A percentile compares a stretch with the other conserved stretches of the same genome.
Evolutionary conservation across 64 coral and sea anemone species (phyloP).

Genomic region (Montipora efflorescens): DNA sequence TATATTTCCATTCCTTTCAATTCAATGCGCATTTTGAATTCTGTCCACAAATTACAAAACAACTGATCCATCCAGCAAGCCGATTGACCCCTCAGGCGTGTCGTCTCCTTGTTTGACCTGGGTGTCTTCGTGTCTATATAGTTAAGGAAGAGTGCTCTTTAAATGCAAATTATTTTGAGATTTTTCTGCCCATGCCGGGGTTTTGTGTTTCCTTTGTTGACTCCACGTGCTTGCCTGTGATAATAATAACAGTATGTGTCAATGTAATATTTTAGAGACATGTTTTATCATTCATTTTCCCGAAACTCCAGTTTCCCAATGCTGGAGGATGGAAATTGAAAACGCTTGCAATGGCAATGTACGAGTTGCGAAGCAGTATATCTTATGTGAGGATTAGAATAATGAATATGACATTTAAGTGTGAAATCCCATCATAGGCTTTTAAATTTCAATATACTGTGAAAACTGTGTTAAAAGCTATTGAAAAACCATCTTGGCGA

Average conservation of each 20-base stretch:
- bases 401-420: background rate
- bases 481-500: background rate
- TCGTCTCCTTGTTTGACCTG: background rate
- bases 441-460: conserved; percentile 28
- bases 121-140: background rate
- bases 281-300: background rate
- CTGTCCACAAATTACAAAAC: too few relatives aligned
- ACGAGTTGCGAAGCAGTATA: background rate
- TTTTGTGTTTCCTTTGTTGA: background rate
- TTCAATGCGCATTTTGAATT: too few relatives aligned
- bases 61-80: too few relatives aligned
- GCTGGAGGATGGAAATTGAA: background rate
- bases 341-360: background rate
- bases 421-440: conserved; percentile 26
- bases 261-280: background rate
- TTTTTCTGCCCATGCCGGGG: conserved; percentile 20
- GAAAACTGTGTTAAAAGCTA: background rate
- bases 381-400: background rate
- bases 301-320: background rate
- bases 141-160: background rate
- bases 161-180: background rate
- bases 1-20: too few relatives aligned
- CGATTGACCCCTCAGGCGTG: background rate
- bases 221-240: conserved; percentile 1
- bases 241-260: background rate